Base-by-base conservation (phyloP, 2,113 vertebrate species). In the Amphiprion percula region DNA sequence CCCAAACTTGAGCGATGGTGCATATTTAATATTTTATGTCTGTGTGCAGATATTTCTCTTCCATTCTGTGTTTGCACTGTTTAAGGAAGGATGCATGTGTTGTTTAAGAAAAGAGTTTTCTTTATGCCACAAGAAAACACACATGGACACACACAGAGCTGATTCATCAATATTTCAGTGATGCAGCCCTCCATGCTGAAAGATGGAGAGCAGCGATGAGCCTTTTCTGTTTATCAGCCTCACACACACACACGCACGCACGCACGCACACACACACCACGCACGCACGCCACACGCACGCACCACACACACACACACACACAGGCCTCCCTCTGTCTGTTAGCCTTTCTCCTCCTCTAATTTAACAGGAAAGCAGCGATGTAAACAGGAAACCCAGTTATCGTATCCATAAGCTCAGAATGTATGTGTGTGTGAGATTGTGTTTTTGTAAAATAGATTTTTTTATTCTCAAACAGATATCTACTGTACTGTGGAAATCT, bases 141-240 rank as follows among this genome's bases (percentile, higher is more conserved):
- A 76, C 66, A 75, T 33, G 64, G 3, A 61, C 30, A 60, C 65
- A 80, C 80, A 85, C 58, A 52, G 60, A 64, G 76, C 65, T 63
- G 54, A 86, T 80, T 90, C 94, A 94, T 94, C 88, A 92, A 95
- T 95, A 94, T 92, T 94, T 94, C 82, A 94, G 89, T 54, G 85
- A 68, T 55, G 46, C 53, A 65, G 83, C 37, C 74, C 65, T 75
- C 66, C 79, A 82, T 75, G 85, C 66, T 89, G 86, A 92, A 86
- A 88, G 84, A 91, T 81, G 69, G 77, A 75, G 83, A 79, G 71
- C 70, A 78, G 76, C 0, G 49, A 85, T 78, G 83, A 73, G 68
- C 68, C 74, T 59, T 70, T 30, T 55, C 50, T 55, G 55, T 55
- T 80, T 50, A 56, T 74, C 68, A 77, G 24, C 58, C 49, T 56